Conservation (phyloP, 1,140 invertebrate species). For the Drosophila ananassae region DNA sequence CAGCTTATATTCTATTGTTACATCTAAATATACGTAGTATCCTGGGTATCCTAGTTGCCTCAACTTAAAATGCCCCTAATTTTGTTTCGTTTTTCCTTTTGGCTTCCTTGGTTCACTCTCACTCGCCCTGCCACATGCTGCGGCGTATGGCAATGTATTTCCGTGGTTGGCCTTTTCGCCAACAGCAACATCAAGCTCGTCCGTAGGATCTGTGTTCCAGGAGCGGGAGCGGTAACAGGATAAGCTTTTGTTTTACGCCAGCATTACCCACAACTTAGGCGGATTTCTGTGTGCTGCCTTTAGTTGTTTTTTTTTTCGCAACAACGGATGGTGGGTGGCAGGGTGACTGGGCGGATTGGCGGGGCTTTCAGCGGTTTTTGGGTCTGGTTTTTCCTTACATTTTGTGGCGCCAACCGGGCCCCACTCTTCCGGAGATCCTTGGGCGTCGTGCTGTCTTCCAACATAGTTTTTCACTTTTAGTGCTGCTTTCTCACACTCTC, state of each 20-base stretch:
- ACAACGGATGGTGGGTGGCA: not conserved
- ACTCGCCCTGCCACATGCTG: constrained; percentile 66
- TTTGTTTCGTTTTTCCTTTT: constrained; percentile 48
- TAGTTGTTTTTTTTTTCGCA: constrained; percentile 31
- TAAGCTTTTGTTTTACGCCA: constrained; percentile 82
- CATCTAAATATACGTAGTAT: no score
- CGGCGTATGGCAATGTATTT: constrained; percentile 75
- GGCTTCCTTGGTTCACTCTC: not conserved
- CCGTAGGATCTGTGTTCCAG: constrained; percentile 3
- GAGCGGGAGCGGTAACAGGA: constrained; percentile 62
- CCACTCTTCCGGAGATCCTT: constrained; percentile 16
- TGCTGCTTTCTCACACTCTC: constrained; percentile 43
- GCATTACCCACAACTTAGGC: constrained; percentile 80
- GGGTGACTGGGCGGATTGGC: constrained; percentile 16
- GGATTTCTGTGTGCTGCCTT: constrained; percentile 62
- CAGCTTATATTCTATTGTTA: no score
- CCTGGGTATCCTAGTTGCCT: constrained; percentile 19
- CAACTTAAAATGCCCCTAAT: constrained; percentile 24
- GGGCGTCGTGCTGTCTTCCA: constrained; percentile 49
- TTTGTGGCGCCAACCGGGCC: constrained; percentile 23
- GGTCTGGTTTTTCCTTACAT: constrained; percentile 37
- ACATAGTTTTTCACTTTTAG: constrained; percentile 80
- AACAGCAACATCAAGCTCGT: constrained; percentile 14
- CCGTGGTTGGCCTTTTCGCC: constrained; percentile 59
- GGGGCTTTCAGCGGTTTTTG: constrained; percentile 65